Evolutionary conservation across 2,797 vertebrate genomes (phyloP).

Genomic region (Chrysocyon brachyurus): DNA sequence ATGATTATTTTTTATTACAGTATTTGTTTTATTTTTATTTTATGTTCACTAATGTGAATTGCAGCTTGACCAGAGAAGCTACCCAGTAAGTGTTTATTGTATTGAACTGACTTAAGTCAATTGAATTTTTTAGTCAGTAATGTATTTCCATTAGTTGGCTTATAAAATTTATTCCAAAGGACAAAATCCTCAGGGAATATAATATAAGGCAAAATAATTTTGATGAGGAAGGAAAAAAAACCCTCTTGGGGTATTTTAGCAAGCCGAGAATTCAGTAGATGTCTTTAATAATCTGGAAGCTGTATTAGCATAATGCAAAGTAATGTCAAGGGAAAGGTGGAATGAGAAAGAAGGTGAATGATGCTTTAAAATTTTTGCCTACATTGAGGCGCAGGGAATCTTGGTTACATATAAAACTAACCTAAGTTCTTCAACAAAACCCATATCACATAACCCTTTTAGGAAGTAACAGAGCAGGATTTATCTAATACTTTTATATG

Average conservation of each 20-base stretch:
- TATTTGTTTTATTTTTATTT: not conserved
- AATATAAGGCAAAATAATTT: not conserved
- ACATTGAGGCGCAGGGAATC: not conserved
- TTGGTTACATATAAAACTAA: not conserved
- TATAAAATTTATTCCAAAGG: constrained; percentile 25
- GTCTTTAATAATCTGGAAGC: not conserved
- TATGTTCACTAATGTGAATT: not conserved
- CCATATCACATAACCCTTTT: not conserved
- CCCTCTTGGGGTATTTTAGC: not conserved
- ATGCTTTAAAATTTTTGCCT: not conserved
- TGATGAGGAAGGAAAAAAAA: not conserved
- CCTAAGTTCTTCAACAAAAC: not conserved
- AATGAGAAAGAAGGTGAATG: not conserved
- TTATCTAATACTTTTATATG: not conserved
- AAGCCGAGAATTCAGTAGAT: not conserved
- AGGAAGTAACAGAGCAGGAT: not conserved
- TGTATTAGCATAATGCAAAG: not conserved
- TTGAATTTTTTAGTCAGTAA: not conserved
- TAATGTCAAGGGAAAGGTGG: not conserved
- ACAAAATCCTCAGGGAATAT: not conserved
- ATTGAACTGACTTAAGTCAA: not conserved
- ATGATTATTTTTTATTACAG: not conserved
- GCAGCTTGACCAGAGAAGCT: not conserved
- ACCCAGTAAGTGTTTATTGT: not conserved
- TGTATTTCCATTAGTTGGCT: not conserved